Evolutionary conservation across 2,113 vertebrate species (phyloP), one percentile per base, ranked within the genome.

Genomic region (Gulo gulo): DNA sequence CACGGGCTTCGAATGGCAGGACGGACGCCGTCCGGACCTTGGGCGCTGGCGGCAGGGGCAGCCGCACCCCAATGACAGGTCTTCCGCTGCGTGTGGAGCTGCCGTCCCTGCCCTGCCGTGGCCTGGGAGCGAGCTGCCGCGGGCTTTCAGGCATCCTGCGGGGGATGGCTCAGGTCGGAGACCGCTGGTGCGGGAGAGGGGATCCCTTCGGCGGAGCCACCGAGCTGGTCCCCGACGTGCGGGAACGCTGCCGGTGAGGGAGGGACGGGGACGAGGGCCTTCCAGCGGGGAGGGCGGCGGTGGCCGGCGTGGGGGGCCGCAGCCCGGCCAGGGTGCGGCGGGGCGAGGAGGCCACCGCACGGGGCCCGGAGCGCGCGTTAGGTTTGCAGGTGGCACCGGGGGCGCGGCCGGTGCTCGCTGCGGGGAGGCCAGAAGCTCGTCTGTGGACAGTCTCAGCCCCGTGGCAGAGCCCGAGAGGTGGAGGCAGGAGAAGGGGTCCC

Each of bases 261-360:
- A 47, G 18, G 76, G n/a, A 2, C 0, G 0, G 20, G 42, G 73
- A 20, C 4, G 13, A 21, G 24, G 4, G 20, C 36, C 34, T 6
- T 39, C 14, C 4, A 11, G 95, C 21, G 1, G 36, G 59, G 6
- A 23, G n/a, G 18, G 29, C 8, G 0, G 0, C 2, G 1, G 4
- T 0, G 18, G n/a, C 5, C 0, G 7, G 4, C 39, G 6, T 45
- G n/a, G 55, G 55, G 21, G 1, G 4, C 0, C 1, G 36, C n/a
- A 0, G 5, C 9, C 14, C 12, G 12, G 26, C 57, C 24, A 6
- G 1, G 0, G 23, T 36, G 45, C 4, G 2, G 26, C 9, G 36
- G 23, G 3, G 36, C 0, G 42, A 7, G n/a, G 2, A 4, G 76
- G 24, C 13, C 59, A 2, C 2, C 0, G 1, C 95, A 3, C 0